phyloP scores from a whole-genome alignment of 2,113 vertebrate species.

The Salvelinus fontinalis region DNA sequence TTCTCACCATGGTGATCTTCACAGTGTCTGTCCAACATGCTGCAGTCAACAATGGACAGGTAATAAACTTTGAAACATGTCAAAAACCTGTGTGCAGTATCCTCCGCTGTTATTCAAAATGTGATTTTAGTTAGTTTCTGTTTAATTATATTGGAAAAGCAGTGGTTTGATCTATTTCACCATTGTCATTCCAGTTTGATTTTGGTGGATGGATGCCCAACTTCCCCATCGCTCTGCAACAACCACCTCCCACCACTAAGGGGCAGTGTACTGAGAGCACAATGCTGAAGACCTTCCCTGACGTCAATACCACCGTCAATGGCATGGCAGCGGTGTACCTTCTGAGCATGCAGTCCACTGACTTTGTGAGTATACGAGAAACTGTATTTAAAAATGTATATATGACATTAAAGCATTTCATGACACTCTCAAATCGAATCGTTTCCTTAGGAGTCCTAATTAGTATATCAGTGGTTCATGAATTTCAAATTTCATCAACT shows the following conservation, averaged over 20 bases:
- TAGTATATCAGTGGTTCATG: too few relatives aligned
- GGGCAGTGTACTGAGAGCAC: slow-evolving; percentile 38
- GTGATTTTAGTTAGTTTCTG: too few relatives aligned
- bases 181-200: slow-evolving; percentile 51
- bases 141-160: too few relatives aligned
- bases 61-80: slow-evolving; percentile 12
- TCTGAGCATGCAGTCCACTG: slow-evolving; percentile 51
- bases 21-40: slow-evolving; percentile 54
- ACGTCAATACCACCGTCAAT: slow-evolving; percentile 24
- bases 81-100: too few relatives aligned
- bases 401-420: too few relatives aligned
- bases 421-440: too few relatives aligned
- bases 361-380: slow-evolving; percentile 51
- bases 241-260: slow-evolving; percentile 57
- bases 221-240: slow-evolving; percentile 47
- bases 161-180: too few relatives aligned
- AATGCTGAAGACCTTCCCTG: slow-evolving; percentile 48
- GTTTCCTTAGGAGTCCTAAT: too few relatives aligned
- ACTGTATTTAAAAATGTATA: too few relatives aligned
- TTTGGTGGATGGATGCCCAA: slow-evolving; percentile 65
- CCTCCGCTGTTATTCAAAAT: too few relatives aligned
- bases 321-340: slow-evolving; percentile 46
- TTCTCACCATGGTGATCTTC: slow-evolving; percentile 68
- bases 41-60: slow-evolving; percentile 65
- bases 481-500: too few relatives aligned